Base-by-base conservation (phyloP, 2,888 invertebrate genomes). In the Ischnura elegans region DNA sequence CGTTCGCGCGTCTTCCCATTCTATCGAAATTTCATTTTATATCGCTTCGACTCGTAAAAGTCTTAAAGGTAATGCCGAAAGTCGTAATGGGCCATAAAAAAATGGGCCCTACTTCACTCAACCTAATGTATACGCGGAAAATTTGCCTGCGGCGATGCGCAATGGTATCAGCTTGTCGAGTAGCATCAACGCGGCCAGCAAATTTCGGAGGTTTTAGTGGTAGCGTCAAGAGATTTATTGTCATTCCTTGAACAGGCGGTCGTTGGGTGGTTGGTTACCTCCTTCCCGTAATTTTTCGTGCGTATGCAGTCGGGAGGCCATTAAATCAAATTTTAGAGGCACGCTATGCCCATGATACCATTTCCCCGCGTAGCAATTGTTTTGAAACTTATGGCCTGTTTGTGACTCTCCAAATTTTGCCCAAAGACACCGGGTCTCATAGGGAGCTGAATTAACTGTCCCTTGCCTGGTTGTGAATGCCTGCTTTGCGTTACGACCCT, bases 261-360 rank as follows among this genome's bases (percentile, higher is more conserved):
- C 25, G 90, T 90, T 45, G 42, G n/a, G 25, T 61, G 90, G 90
- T n/a, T 43, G 25, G 25, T 45, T 6, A 36, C 43, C 3, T n/a
- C 3, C 55, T 25, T n/a, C 1, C 51, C n/a, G 10, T 61, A 10
- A n/a, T 16, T 66, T 90, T 61, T 66, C 42, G n/a, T 43, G 55
- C 29, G 66, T 43, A 66, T 45, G 25, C 21, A 36, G 36, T n/a
- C n/a, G 2, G 43, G 45, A n/a, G 2, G 43, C 90, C 66, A 66
- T 90, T 90, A 90, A 90, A 66, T 90, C 66, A 90, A 61, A 90
- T 66, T 90, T 90, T 90, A 90, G 61, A 25, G 90, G 43, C 55
- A 90, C 90, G 43, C 90, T 13, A 55, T 90, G 90, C 61, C 45
- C 43, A 43, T 90, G 43, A 90, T 90, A 66, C 90, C 90, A 61